Conservation (phyloP, 1,140 invertebrate genomes). For the Tachypleus tridentatus region DNA sequence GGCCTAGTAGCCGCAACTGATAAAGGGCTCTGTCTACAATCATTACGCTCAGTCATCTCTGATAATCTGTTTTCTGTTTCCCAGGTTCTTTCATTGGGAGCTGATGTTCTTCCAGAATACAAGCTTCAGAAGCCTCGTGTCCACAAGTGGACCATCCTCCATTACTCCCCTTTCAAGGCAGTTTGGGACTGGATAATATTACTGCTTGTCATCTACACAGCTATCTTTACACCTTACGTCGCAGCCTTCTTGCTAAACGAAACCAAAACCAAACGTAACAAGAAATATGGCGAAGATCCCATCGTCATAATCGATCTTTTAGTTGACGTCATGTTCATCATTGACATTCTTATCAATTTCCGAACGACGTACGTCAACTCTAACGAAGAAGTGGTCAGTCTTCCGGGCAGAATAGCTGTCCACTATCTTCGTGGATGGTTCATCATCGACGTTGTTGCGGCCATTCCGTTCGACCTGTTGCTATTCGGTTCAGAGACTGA, state of each 20-base stretch:
- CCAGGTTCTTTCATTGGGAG: slow-evolving; percentile 82
- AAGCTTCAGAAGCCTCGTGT: slow-evolving; percentile 48
- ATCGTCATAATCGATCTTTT: slow-evolving; percentile 83
- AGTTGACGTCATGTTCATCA: slow-evolving; percentile 97
- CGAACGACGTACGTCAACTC: slow-evolving; percentile 97
- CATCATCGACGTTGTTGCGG: slow-evolving; percentile 93
- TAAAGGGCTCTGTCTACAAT: no score
- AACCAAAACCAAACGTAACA: slow-evolving; percentile 48
- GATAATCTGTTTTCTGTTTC: slow-evolving; percentile 22
- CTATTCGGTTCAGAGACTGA: slow-evolving; percentile 92
- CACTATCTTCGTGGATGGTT: slow-evolving; percentile 99
- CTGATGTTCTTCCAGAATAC: slow-evolving; percentile 87
- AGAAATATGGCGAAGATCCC: slow-evolving; percentile 63
- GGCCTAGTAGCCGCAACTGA: no score
- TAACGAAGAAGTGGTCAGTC: slow-evolving; percentile 95
- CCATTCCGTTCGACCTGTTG: slow-evolving; percentile 95
- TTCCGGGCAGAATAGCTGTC: slow-evolving; percentile 91
- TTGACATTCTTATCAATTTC: slow-evolving; percentile 98
- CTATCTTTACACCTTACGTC: slow-evolving; percentile 97
- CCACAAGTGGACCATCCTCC: slow-evolving; percentile 93
- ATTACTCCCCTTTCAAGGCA: slow-evolving; percentile 97
- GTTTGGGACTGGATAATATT: slow-evolving; percentile 99
- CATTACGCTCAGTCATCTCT: no score
- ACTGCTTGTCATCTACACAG: slow-evolving; percentile 94
- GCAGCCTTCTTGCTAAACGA: slow-evolving; percentile 94